Conservation (phyloP, 2,888 invertebrate species). For the Eristalis pertinax region DNA sequence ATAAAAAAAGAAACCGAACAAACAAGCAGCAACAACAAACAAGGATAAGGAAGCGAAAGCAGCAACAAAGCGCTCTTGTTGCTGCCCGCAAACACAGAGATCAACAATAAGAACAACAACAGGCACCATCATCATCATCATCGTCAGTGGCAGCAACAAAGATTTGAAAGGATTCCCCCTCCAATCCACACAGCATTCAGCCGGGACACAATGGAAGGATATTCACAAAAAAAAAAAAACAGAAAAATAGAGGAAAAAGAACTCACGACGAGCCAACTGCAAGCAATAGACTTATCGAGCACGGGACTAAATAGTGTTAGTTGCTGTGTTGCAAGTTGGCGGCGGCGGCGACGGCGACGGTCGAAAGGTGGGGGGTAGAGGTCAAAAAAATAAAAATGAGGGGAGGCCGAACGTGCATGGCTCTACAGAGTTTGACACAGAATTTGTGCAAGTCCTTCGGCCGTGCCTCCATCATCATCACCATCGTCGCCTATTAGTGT, state of each 20-base stretch:
- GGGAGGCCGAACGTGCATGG: not conserved
- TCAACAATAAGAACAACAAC: slow-evolving; percentile 45
- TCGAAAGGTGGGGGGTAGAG: slow-evolving; percentile 1
- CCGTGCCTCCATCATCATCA: slow-evolving; percentile 12
- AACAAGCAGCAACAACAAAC: slow-evolving; percentile 17
- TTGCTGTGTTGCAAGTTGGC: too few relatives aligned
- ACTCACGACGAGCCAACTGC: slow-evolving; percentile 49
- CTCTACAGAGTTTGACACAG: slow-evolving; percentile 47
- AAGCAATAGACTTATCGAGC: slow-evolving; percentile 64
- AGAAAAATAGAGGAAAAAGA: not conserved
- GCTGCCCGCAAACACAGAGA: slow-evolving; percentile 52
- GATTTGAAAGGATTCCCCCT: slow-evolving; percentile 53
- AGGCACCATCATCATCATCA: slow-evolving; percentile 19
- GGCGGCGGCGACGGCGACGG: too few relatives aligned
- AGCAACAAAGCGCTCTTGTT: slow-evolving; percentile 26
- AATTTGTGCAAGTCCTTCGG: slow-evolving; percentile 56
- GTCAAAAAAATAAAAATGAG: slow-evolving; percentile 24
- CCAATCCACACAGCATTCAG: not conserved
- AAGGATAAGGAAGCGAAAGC: slow-evolving; percentile 18
- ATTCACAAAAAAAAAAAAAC: not conserved
- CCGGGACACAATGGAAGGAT: not conserved
- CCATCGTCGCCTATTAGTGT: slow-evolving; percentile 47
- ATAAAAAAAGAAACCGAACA: not conserved
- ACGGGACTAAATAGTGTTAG: not conserved
- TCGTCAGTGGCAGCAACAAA: slow-evolving; percentile 22